Base-by-base conservation (phyloP, 1,140 invertebrate species). In the Chrysoperla carnea region DNA sequence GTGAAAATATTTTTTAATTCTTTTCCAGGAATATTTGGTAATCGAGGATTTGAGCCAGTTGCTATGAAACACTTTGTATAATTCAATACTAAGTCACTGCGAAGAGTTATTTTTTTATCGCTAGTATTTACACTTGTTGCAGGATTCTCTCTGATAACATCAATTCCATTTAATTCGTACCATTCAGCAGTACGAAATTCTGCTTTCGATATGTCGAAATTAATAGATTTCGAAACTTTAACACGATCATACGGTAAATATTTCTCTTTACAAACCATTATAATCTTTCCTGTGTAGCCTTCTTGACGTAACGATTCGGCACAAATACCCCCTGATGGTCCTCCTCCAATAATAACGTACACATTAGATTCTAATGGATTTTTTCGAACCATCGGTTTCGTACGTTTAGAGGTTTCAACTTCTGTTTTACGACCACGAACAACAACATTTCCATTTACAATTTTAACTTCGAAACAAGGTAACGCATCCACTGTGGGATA, bases 401-500 rank as follows among this genome's bases (percentile, higher is more conserved):
- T 52, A 0, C 79, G 69, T 55, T 70, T 76, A 46, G 72, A 72
- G 2, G 66, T 53, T 43, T 69, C 63, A 17, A 86, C 51, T 43
- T 81, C 76, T 13, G 58, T 62, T 45, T 68, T 69, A 46, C 72
- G 76, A 9, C 78, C 82, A 37, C 68, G 67, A 39, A 84, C 78
- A 54, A 72, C 76, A 0, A 92, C 78, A 50, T 78, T 63, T 46
- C 72, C 68, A 11, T 69, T 55, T 41, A 70, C 59, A 2, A 84
- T 66, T 8, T 70, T 69, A 5, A 81, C 76, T 63, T 78, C 68
- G 60, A 82, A 92, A 53, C 79, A 83, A 3, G 88, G 88, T 47
- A 96, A 52, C 39, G 84, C 84, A 59, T 95, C 89, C 42, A 94
- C 67, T 7, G 91, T 89, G 42, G 87, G 83, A 58, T 83, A 89